These are phyloP conservation scores for Drosophila peninsularis DNA, from an alignment of 2,888 invertebrate genomes.

Conservation along the genomic window DNA sequence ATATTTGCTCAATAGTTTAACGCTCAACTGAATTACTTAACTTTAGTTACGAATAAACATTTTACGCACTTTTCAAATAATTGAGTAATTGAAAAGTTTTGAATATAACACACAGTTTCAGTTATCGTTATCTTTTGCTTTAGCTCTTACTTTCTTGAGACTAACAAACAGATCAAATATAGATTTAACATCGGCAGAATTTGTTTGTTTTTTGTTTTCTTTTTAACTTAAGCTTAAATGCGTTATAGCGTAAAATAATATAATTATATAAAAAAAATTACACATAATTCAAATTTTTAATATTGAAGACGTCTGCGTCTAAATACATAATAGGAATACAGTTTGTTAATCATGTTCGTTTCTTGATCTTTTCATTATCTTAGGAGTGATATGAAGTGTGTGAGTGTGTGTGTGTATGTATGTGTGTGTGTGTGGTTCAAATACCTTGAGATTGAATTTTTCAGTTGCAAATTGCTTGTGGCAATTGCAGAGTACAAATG, in stretches of 20 bases:
- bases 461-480: conserved; percentile 11
- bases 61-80: conserved; percentile 29
- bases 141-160: conserved; percentile 36
- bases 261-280: conserved; percentile 24
- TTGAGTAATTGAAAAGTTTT: conserved; percentile 28
- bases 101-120: conserved; percentile 31
- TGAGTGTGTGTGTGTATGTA: conserved; percentile 7
- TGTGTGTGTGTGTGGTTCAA: conserved; percentile 17
- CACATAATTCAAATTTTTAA: conserved; percentile 53
- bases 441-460: conserved; percentile 50
- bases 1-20: conserved; percentile 27
- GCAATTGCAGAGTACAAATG: conserved; percentile 5
- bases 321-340: conserved; percentile 74
- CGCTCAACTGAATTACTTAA: conserved; percentile 36
- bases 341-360: conserved; percentile 55
- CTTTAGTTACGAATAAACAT: conserved; percentile 28
- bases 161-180: conserved; percentile 37
- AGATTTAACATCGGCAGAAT: conserved; percentile 39
- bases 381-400: conserved; percentile 71
- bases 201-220: conserved; percentile 13
- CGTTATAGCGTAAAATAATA: conserved; percentile 31
- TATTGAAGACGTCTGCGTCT: conserved; percentile 49
- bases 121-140: background rate
- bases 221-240: conserved; percentile 41
- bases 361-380: conserved; percentile 25